Percentiles rank a stretch among this genome's conserved stretches.
These are phyloP conservation scores for Chrysemys picta DNA, from an alignment of 2,113 vertebrate species.

Conservation along the genomic window DNA sequence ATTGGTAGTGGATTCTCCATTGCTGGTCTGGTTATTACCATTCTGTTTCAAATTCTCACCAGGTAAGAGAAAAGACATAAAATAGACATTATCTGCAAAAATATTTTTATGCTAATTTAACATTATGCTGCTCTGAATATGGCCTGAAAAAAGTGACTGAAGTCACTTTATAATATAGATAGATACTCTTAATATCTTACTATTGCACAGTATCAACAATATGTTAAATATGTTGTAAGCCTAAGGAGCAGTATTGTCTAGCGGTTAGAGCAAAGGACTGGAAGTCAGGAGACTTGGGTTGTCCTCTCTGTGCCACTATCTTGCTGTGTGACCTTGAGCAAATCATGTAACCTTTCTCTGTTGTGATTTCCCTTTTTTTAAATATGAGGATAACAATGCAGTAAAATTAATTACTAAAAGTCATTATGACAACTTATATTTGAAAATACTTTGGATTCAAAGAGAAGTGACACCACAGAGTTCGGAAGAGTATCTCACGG, in stretches of 20 bases:
- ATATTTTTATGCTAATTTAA: background rate
- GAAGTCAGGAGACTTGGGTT: background rate
- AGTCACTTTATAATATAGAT: background rate
- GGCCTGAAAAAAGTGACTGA: background rate
- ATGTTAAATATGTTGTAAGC: background rate
- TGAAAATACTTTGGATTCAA: background rate
- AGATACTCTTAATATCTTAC: background rate
- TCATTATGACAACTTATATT: background rate
- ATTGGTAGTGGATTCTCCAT: conserved; percentile 64
- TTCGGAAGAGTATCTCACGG: background rate
- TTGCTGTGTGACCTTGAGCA: background rate
- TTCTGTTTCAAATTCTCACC: conserved; percentile 71
- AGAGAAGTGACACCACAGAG: background rate
- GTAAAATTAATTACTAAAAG: background rate
- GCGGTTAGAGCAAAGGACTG: background rate
- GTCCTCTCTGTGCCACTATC: background rate
- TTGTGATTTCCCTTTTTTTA: background rate
- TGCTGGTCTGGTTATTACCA: conserved; percentile 51
- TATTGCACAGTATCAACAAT: background rate
- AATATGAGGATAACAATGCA: background rate
- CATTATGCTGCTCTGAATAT: background rate
- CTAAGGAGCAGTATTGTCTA: background rate
- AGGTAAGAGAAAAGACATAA: conserved; percentile 65
- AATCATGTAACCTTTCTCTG: background rate
- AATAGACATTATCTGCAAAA: background rate